Evolutionary conservation across 2,888 invertebrate species (phyloP), one percentile per base, ranked within the genome.

Genomic region (Hetaerina titia): DNA sequence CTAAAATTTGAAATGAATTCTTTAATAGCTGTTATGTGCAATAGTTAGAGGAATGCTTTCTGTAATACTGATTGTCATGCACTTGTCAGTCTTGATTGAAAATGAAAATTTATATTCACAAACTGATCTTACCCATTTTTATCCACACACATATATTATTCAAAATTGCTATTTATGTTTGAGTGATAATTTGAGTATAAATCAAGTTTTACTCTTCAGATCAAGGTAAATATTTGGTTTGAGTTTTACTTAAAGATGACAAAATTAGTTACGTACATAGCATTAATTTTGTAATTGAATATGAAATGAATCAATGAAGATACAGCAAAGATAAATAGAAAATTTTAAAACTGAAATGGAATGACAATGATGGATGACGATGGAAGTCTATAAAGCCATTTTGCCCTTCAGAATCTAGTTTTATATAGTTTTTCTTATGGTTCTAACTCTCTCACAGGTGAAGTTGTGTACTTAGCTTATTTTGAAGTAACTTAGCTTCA

Each of bases 1-100:
- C 69, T 45, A 57, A 89, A 58, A 89, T 31, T 5, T 22, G 64
- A 63, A 90, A 69, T 69, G n/a, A 64, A 64, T 69, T 74, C 56
- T 22, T 11, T 56, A 45, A 92, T 92, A 92, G 74, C 57, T 92
- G 90, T 90, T 31, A 64, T 63, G 56, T 64, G 69, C 31, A 69
- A n/a, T 92, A 92, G 92, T 57, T 92, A 92, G 92, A 56, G 64
- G 81, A 69, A 56, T 92, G 92, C 92, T 74, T 92, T 92, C 31
- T 56, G 56, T 69, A 92, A 92, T 74, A 74, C 45, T 92, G 22
- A 69, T 58, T 92, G 19, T 92, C 13, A 56, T 69, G 56, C 74
- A 64, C 69, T 69, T 69, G 22, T 58, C n/a, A 92, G 56, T 69
- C 56, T 92, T 64, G 13, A 74, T 69, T 92, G 69, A 2, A 31